Evolutionary conservation across 2,113 vertebrate species (phyloP), one percentile per base, ranked within the genome.

Genomic region (Phylloscopus trochiloides): DNA sequence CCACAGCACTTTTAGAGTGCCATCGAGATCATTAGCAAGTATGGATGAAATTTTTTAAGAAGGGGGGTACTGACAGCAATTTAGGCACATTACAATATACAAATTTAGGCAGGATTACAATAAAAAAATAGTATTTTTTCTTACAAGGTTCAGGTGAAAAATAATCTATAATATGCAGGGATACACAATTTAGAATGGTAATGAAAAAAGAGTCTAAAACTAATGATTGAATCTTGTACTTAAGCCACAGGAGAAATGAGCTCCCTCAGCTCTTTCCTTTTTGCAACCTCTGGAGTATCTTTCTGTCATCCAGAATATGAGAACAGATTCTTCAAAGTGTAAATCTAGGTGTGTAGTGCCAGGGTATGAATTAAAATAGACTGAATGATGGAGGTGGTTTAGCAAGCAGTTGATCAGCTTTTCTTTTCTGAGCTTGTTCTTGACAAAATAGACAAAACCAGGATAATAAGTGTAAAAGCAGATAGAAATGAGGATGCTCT

Each of bases 221-320:
- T 47, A 54, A 76, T 92, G 81, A 90, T 50, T 83, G 32, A 80
- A 92, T 83, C 63, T 72, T 63, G 25, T 93, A 83, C 34, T 73
- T 93, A 25, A 80, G 32, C 34, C 86, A 63, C 47, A 55, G 75
- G 70, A 92, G 74, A 90, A 94, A 94, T 86, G 47, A 92, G 18
- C 26, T 92, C 72, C 86, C 67, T 77, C 75, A 71, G 58, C 59
- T 88, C 76, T 59, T 80, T 86, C 63, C 5, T 88, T 90, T 83
- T 47, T 79, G 45, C 34, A 90, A 22, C 51, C 92, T 90, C 75
- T 93, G 38, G 88, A 90, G 85, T 80, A 63, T 88, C 63, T 80
- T 86, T 86, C 79, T 95, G 92, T 88, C 95, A 94, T 66, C 25
- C 32, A 65, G 55, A 86, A 96, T 94, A 90, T 59, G 67, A 93